Percentiles rank a stretch among this genome's conserved stretches.
phyloP scores from a whole-genome alignment of 2,113 vertebrate genomes.

The Prolemur simus region DNA sequence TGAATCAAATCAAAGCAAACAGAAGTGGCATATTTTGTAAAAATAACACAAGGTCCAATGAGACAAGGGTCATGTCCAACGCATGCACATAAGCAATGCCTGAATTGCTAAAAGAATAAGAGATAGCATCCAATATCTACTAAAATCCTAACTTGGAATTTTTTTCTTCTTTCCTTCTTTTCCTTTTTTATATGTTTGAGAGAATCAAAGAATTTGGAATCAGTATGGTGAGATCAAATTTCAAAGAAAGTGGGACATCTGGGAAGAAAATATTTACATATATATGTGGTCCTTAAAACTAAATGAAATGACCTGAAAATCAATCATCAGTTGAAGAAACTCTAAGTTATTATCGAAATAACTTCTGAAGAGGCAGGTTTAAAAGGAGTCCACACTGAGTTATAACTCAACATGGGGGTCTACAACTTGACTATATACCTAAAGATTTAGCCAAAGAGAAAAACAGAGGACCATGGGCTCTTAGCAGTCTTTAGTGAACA shows the following conservation, averaged over 20 bases:
- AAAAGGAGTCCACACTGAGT: background rate
- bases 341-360: background rate
- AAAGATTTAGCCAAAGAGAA: background rate
- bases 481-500: background rate
- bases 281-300: background rate
- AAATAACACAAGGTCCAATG: background rate
- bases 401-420: background rate
- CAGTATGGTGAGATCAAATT: background rate
- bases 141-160: background rate
- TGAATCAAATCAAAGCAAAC: conserved; percentile 43
- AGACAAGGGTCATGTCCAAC: background rate
- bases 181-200: background rate
- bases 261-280: background rate
- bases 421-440: background rate
- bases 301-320: background rate
- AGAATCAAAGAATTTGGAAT: background rate
- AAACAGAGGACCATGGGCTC: background rate
- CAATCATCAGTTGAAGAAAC: conserved; percentile 12
- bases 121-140: background rate
- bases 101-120: background rate
- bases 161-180: background rate
- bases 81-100: background rate
- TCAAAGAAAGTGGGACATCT: background rate
- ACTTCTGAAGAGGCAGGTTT: background rate
- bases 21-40: background rate